Evolutionary conservation across 1,140 invertebrate genomes (phyloP), one percentile per base, ranked within the genome.

Genomic region (Apis laboriosa): DNA sequence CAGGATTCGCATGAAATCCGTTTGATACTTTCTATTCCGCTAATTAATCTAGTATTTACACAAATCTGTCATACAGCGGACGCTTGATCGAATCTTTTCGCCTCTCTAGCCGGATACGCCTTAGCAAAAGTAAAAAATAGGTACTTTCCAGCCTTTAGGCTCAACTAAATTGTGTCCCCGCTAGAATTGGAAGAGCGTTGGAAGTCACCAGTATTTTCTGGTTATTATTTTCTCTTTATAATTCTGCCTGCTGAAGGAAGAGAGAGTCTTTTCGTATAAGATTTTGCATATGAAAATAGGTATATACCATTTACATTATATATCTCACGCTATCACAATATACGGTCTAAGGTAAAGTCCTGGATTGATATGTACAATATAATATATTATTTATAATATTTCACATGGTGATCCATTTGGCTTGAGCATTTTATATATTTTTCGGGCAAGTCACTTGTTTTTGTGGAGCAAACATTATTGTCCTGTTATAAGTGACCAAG

Each of bases 201-300:
- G 66, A 61, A 81, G n/a, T 63, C 75, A 56, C 75, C 68, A 60
- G 9, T 56, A 13, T n/a, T n/a, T 49, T 60, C 51, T 60, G 21
- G 67, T 24, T 64, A 34, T 56, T 66, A 2, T 3, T 61, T n/a
- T 55, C 21, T 17, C 9, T 53, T 24, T 28, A 64, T 64, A 24
- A 34, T 15, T 67, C 34, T n/a, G 28, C 11, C 9, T 77, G 75
- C 63, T 63, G 55, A 75, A 74, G 77, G 73, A 81, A 84, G 82
- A 63, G 75, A 84, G 73, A 84, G 58, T 43, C 70, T 61, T 68
- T 21, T 68, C 49, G 80, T 88, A 84, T 88, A 85, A 87, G 79
- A 80, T 87, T 49, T 85, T 64, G 82, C 60, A 86, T 90, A 91
- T 61, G 90, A 91, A 91, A 91, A 91, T 90, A 90, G 87, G 85